Evolutionary conservation across 2,113 vertebrate species (phyloP).

Genomic region (Phaethornis superciliosus): DNA sequence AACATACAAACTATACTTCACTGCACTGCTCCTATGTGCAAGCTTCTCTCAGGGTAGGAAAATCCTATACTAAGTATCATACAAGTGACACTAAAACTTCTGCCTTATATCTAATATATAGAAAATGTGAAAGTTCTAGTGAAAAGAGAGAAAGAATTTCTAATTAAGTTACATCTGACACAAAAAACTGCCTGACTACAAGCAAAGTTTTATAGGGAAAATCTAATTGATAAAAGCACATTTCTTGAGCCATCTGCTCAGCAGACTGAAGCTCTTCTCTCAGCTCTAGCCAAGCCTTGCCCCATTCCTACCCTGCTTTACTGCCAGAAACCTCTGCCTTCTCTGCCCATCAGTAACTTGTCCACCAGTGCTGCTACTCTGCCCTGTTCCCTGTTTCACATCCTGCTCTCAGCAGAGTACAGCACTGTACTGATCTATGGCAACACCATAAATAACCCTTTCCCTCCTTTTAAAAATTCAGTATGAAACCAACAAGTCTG

Average conservation of each 20-base stretch:
- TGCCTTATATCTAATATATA: background rate
- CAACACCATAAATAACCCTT: background rate
- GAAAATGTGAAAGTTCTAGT: background rate
- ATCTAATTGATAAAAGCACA: background rate
- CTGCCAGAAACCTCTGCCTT: background rate
- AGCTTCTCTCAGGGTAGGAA: background rate
- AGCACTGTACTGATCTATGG: background rate
- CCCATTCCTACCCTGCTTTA: background rate
- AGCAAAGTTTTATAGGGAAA: background rate
- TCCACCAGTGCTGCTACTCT: background rate
- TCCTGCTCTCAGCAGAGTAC: background rate
- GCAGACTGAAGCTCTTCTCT: background rate
- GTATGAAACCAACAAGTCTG: background rate
- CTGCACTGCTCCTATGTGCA: background rate
- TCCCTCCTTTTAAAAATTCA: background rate
- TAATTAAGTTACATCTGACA: background rate
- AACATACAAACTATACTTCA: background rate
- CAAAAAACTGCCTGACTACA: background rate
- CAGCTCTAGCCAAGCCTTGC: background rate
- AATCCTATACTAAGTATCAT: background rate
- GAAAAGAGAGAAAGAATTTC: background rate
- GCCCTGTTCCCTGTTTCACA: background rate
- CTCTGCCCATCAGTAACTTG: background rate
- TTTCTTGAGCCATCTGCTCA: background rate
- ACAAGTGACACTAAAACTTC: background rate